phyloP scores from a whole-genome alignment of 2,113 vertebrate species.

The Anguilla rostrata region DNA sequence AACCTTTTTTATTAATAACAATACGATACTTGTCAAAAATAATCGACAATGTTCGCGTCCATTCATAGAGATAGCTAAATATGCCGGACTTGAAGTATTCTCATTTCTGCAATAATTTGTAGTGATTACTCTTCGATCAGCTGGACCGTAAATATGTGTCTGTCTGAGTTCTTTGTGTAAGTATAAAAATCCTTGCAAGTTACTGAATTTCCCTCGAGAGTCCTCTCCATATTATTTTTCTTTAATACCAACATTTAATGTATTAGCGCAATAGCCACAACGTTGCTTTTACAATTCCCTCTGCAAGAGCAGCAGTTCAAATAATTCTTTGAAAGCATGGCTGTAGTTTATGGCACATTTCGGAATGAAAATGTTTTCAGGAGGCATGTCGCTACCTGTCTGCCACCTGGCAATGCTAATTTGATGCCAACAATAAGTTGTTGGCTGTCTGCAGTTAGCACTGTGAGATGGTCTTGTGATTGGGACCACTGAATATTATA shows the following conservation, averaged over 20 bases:
- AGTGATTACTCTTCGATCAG: not conserved
- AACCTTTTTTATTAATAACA: not conserved
- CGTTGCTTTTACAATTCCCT: too few species aligned
- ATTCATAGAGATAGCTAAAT: not conserved
- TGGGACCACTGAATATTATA: not conserved
- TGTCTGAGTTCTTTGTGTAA: not conserved
- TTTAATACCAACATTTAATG: not conserved
- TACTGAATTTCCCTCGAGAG: not conserved
- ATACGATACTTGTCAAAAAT: not conserved
- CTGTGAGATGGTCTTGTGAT: not conserved
- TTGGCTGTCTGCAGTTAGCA: not conserved
- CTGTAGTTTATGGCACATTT: not conserved
- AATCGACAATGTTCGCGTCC: not conserved
- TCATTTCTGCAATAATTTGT: not conserved
- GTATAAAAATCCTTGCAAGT: not conserved
- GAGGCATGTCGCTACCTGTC: not conserved
- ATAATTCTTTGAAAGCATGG: too few species aligned
- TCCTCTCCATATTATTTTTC: too few species aligned
- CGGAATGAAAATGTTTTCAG: not conserved
- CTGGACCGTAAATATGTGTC: not conserved
- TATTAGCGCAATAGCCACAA: not conserved
- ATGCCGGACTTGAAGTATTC: not conserved
- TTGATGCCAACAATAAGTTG: not conserved
- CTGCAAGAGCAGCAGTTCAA: too few species aligned
- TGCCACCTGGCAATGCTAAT: not conserved